Percentiles rank a stretch among this genome's conserved stretches.
Evolutionary conservation across 2,888 invertebrate genomes (phyloP).

Genomic region (Bugula neritina): DNA sequence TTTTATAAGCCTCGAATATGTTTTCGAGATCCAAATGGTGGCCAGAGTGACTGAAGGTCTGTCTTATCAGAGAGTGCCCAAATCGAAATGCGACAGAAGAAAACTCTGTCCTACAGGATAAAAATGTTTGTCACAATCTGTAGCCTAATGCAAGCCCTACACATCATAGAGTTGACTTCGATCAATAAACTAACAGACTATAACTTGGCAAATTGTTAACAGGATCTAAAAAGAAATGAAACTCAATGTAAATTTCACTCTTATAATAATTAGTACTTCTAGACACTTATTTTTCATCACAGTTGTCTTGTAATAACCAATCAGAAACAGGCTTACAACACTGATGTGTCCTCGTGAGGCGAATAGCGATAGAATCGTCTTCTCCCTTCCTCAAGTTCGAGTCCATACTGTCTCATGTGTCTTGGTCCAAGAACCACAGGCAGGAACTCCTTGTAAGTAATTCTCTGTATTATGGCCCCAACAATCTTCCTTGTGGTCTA

Average conservation of each 20-base stretch:
- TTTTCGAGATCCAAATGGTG: not conserved
- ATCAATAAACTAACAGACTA: too few species aligned
- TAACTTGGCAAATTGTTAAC: too few species aligned
- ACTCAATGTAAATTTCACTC: too few species aligned
- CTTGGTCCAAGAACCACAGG: slow-evolving; percentile 19
- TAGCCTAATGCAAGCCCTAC: too few species aligned
- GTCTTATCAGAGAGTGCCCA: slow-evolving; percentile 22
- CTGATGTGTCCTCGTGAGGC: not conserved
- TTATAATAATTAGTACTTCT: too few species aligned
- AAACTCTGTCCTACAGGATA: slow-evolving; percentile 22
- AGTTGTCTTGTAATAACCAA: too few species aligned
- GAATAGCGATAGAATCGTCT: not conserved
- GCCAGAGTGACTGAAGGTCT: slow-evolving; percentile 22
- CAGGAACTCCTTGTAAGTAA: slow-evolving; percentile 25
- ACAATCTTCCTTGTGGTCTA: slow-evolving; percentile 22
- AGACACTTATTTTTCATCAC: too few species aligned
- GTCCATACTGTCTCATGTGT: not conserved
- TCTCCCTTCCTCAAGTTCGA: not conserved
- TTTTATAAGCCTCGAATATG: slow-evolving; percentile 20
- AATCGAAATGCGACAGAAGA: slow-evolving; percentile 25
- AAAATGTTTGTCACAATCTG: too few species aligned
- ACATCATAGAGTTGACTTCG: too few species aligned
- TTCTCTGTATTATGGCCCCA: slow-evolving; percentile 22
- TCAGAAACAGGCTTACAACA: too few species aligned
- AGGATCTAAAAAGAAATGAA: too few species aligned